Percentiles rank a stretch among this genome's conserved stretches.
These are phyloP conservation scores for Sander vitreus DNA, from an alignment of 2,113 vertebrate genomes.

Conservation along the genomic window DNA sequence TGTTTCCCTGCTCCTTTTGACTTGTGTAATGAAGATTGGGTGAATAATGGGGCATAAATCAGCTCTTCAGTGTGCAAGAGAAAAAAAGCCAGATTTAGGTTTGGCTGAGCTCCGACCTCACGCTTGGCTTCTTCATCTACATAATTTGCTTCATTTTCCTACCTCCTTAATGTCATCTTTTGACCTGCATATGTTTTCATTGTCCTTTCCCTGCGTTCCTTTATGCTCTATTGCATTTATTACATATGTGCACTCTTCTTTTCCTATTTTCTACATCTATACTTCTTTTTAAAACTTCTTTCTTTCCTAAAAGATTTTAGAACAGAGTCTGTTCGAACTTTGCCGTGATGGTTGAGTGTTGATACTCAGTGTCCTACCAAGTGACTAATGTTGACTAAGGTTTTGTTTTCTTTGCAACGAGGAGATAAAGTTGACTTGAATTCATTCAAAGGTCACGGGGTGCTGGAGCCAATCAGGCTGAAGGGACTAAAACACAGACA, in stretches of 20 bases:
- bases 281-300: too few species aligned
- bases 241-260: background rate
- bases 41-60: background rate
- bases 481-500: too few species aligned
- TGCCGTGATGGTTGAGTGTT: background rate
- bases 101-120: background rate
- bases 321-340: background rate
- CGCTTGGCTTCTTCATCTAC: background rate
- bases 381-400: background rate
- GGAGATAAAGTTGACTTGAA: background rate
- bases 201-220: background rate
- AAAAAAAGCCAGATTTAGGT: background rate
- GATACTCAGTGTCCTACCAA: background rate
- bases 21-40: background rate
- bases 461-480: too few species aligned
- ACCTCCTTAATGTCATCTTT: background rate
- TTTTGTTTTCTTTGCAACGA: background rate
- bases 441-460: background rate
- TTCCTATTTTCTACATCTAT: background rate
- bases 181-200: background rate
- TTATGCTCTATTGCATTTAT: background rate
- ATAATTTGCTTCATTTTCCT: background rate
- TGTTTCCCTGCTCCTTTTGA: background rate
- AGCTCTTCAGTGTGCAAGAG: background rate
- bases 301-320: too few species aligned